Conservation (phyloP, 2,113 vertebrate genomes). For the Varanus komodoensis region DNA sequence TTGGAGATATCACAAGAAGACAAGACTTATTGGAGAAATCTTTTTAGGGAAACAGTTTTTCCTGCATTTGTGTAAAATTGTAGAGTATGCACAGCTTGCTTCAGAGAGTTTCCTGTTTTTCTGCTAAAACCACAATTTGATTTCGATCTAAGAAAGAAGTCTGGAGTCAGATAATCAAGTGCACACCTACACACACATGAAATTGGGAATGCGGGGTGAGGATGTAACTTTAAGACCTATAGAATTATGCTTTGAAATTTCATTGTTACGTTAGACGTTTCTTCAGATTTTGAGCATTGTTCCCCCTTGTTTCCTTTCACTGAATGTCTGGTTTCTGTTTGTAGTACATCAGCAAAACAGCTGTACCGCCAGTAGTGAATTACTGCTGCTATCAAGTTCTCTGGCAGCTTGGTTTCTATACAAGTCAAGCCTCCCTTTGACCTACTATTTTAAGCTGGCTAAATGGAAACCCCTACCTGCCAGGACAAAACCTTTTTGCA, state of each 20-base stretch:
- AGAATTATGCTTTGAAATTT: background rate
- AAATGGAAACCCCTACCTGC: conserved; percentile 74
- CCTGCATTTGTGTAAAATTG: background rate
- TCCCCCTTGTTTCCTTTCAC: background rate
- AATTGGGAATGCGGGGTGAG: background rate
- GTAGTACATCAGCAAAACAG: conserved; percentile 25
- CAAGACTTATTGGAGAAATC: too few species aligned
- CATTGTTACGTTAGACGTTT: background rate
- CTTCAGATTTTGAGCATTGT: background rate
- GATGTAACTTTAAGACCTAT: background rate
- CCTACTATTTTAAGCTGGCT: conserved; percentile 69
- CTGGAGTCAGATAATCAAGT: background rate
- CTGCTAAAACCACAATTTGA: background rate
- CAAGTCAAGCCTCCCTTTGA: conserved; percentile 58
- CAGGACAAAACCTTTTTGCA: conserved; percentile 76
- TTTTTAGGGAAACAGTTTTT: background rate
- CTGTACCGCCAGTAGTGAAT: conserved; percentile 9
- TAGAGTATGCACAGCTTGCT: background rate
- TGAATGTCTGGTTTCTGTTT: conserved; percentile 45
- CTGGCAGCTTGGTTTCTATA: conserved; percentile 68
- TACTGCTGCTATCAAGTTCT: conserved; percentile 50
- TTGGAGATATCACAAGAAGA: too few species aligned
- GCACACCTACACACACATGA: background rate
- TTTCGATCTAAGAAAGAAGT: background rate
- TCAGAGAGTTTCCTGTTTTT: background rate